A percentile compares a stretch with the other conserved stretches of the same genome.
Conservation (phyloP, 2,797 vertebrate genomes). For the Petrocephalus sullivani region DNA sequence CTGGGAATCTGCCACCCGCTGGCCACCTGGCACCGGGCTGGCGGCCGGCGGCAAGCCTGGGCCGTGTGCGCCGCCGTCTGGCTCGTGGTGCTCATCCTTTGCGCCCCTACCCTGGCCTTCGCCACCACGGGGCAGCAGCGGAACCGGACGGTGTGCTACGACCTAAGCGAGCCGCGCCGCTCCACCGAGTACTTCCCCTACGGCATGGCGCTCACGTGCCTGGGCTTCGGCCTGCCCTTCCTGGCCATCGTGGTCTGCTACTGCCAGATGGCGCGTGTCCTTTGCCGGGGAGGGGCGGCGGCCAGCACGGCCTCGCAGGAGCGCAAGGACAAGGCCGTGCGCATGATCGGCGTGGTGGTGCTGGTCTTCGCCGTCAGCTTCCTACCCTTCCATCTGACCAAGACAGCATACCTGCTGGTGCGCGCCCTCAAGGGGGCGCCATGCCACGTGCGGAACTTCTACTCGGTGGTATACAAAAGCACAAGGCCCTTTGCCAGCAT, state of each 20-base stretch:
- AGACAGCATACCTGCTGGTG: slow-evolving; percentile 81
- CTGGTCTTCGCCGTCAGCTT: slow-evolving; percentile 84
- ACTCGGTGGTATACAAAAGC: slow-evolving; percentile 84
- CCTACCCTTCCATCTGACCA: slow-evolving; percentile 90
- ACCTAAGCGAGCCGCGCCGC: slow-evolving; percentile 70
- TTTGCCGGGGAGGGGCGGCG: slow-evolving; percentile 59
- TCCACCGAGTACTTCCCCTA: slow-evolving; percentile 81
- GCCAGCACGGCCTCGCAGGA: slow-evolving; percentile 53
- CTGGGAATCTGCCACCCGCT: slow-evolving; percentile 90
- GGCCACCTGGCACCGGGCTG: slow-evolving; percentile 74
- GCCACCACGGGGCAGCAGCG: slow-evolving; percentile 80
- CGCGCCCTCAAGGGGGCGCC: slow-evolving; percentile 57
- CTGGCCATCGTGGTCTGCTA: slow-evolving; percentile 77
- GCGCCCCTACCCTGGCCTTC: slow-evolving; percentile 81
- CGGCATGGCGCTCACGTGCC: slow-evolving; percentile 80
- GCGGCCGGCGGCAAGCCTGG: slow-evolving; percentile 76
- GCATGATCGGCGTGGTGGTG: slow-evolving; percentile 81
- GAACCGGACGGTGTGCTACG: slow-evolving; percentile 92
- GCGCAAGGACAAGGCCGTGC: slow-evolving; percentile 77
- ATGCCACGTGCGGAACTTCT: slow-evolving; percentile 69
- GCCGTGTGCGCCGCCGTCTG: slow-evolving; percentile 70
- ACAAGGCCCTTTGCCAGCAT: slow-evolving; percentile 90
- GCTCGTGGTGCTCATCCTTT: slow-evolving; percentile 68
- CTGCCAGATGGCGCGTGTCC: slow-evolving; percentile 74
- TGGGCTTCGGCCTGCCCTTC: slow-evolving; percentile 84